Conservation (phyloP, 64 coral and sea anemone genomes). For the Stylophora pistillata region DNA sequence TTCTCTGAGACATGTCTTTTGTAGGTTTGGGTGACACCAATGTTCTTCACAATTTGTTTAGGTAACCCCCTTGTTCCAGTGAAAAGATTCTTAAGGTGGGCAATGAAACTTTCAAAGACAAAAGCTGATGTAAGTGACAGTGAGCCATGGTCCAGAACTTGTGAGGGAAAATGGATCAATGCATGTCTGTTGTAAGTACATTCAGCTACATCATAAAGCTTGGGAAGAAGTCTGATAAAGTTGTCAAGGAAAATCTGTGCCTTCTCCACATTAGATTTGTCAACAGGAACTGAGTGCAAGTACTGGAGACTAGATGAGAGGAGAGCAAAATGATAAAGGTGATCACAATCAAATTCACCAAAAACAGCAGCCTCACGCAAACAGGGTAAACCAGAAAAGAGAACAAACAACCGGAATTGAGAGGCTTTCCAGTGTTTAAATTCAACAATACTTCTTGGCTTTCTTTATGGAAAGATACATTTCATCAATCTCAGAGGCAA, state of each 20-base stretch:
- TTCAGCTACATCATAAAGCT: not conserved
- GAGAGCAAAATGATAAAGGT: too few relatives aligned
- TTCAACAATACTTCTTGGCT: conserved; percentile 31
- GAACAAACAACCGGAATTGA: conserved; percentile 52
- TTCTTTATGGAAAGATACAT: conserved; percentile 31
- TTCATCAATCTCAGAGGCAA: conserved; percentile 34
- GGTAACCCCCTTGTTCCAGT: not conserved
- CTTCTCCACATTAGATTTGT: not conserved
- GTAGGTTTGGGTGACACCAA: conserved; percentile 7
- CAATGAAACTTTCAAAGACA: conserved; percentile 67
- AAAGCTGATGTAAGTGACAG: conserved; percentile 59
- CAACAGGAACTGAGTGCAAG: not conserved
- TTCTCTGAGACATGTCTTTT: not conserved
- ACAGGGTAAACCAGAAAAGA: conserved; percentile 45
- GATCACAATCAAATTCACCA: too few relatives aligned
- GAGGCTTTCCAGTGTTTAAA: conserved; percentile 71
- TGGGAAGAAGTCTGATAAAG: conserved; percentile 33
- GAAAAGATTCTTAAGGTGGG: conserved; percentile 57
- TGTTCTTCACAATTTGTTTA: conserved; percentile 41
- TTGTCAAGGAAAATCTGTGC: conserved; percentile 18
- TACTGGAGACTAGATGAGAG: not conserved
- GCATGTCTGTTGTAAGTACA: conserved; percentile 76
- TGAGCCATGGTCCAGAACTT: conserved; percentile 42
- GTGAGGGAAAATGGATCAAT: conserved; percentile 31
- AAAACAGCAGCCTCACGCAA: not conserved